phyloP scores from a whole-genome alignment of 1,140 invertebrate species.

The Bombus superbus region DNA sequence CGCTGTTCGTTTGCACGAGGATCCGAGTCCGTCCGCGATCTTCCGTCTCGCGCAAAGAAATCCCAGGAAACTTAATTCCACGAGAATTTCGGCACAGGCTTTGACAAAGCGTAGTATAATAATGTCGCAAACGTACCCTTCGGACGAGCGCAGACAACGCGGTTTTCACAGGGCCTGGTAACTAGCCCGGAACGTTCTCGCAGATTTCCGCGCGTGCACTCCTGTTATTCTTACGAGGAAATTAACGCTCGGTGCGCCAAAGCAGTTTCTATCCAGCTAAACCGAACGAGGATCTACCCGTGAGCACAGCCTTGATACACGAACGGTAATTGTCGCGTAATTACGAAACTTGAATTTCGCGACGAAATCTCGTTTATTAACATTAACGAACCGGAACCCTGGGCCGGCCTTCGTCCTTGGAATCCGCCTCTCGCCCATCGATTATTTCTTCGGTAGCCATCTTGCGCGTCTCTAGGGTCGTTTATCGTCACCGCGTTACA shows the following conservation, averaged over 20 bases:
- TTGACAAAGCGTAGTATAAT: neutral
- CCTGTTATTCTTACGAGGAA: conserved; percentile 37
- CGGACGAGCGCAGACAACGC: neutral
- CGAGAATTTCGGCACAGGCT: neutral
- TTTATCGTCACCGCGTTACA: neutral
- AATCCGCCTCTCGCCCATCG: neutral
- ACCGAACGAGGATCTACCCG: neutral
- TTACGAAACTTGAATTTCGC: conserved; percentile 40
- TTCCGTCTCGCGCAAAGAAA: neutral
- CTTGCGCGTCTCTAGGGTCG: neutral
- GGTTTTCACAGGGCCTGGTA: neutral
- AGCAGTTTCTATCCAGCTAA: conserved; percentile 15
- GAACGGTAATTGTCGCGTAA: conserved; percentile 36
- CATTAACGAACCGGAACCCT: neutral
- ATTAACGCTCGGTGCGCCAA: conserved; percentile 16
- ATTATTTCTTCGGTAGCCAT: neutral
- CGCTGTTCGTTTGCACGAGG: neutral
- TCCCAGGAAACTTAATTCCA: neutral
- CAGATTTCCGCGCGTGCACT: conserved; percentile 1
- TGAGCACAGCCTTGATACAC: conserved; percentile 20
- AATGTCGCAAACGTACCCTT: neutral
- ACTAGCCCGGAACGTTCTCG: neutral
- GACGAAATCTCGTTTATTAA: conserved; percentile 35
- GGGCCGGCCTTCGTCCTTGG: neutral
- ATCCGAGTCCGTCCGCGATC: neutral